Conservation (phyloP, 2,888 invertebrate genomes). For the Pachycephus smyrnensis region DNA sequence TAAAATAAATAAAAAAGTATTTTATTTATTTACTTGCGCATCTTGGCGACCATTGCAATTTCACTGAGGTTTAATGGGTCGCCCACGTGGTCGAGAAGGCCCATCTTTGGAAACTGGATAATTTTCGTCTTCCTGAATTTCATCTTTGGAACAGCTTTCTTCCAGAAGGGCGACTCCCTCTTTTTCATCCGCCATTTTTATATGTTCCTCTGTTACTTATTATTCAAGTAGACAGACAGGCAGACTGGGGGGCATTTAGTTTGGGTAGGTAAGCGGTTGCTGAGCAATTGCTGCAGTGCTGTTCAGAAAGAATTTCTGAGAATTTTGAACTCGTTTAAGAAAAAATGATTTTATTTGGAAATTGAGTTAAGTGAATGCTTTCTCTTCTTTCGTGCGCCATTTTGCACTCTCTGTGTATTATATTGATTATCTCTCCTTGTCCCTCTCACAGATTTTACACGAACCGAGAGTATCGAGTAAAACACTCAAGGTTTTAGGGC, state of each 20-base stretch:
- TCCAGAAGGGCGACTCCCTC: background rate
- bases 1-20: slow-evolving; percentile 17
- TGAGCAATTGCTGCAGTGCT: no score
- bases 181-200: background rate
- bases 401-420: background rate
- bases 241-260: no score
- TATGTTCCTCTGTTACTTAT: background rate
- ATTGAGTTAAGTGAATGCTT: background rate
- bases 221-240: background rate
- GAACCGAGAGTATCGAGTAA: background rate
- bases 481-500: background rate
- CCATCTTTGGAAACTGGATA: slow-evolving; percentile 21
- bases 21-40: background rate
- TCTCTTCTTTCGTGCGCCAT: background rate
- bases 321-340: background rate
- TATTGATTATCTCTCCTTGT: background rate
- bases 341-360: background rate
- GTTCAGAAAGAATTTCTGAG: no score
- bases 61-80: slow-evolving; percentile 18
- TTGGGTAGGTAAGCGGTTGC: no score
- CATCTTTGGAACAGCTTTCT: background rate
- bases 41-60: slow-evolving; percentile 21
- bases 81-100: background rate
- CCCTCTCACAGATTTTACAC: background rate
- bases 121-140: slow-evolving; percentile 9